Conservation (phyloP, 1,140 invertebrate species). For the Eurytemora carolleeae region DNA sequence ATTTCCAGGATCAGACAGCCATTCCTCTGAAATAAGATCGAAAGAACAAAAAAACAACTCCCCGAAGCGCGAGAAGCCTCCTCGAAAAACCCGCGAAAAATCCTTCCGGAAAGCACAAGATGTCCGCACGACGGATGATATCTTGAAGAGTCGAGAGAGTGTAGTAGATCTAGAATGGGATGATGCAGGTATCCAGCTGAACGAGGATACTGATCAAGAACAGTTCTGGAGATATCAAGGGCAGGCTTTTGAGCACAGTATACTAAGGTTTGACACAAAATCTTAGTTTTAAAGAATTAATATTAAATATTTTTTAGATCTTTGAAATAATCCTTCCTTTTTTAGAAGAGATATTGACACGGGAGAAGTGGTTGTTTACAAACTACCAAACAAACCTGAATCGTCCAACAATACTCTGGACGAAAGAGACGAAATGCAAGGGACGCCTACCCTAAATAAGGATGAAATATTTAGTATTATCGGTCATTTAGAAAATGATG, state of each 20-base stretch:
- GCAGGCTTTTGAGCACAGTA: neutral
- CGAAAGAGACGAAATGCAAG: neutral
- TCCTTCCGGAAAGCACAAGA: neutral
- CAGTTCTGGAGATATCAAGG: neutral
- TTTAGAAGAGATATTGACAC: neutral
- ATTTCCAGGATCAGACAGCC: neutral
- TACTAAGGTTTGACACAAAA: neutral
- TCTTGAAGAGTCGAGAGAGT: neutral
- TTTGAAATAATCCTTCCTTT: too few species aligned
- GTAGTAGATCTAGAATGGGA: neutral
- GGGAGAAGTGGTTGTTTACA: neutral
- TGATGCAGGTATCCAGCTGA: neutral
- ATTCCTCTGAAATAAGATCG: neutral
- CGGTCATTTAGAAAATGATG: neutral
- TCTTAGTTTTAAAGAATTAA: too few species aligned
- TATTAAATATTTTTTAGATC: too few species aligned
- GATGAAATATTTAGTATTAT: neutral
- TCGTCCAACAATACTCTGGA: neutral
- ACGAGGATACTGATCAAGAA: neutral
- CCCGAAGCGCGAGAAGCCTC: neutral
- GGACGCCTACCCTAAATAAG: neutral
- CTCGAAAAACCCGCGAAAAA: neutral
- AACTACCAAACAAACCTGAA: neutral
- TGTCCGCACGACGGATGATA: neutral
- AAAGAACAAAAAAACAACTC: neutral